These are phyloP conservation scores for Aramus guarauna DNA, from an alignment of 2,113 vertebrate species.

Conservation along the genomic window DNA sequence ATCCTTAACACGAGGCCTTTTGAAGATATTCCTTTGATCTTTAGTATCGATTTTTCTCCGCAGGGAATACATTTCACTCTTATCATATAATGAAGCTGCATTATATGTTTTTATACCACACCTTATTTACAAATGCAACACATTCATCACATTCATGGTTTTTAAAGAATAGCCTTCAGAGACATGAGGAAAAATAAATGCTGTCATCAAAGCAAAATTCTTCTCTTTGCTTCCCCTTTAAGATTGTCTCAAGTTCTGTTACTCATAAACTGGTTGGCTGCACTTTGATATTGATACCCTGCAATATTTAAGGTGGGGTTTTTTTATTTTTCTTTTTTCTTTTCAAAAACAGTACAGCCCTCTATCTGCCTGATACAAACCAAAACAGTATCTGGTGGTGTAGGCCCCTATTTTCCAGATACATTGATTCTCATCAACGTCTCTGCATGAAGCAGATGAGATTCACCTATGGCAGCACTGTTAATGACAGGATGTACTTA, in stretches of 20 bases:
- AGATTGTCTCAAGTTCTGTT: not conserved
- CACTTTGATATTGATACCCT: not conserved
- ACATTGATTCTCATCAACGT: not conserved
- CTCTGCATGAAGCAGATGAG: not conserved
- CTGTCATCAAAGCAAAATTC: not conserved
- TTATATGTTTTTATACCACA: not conserved
- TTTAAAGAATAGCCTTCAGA: not conserved
- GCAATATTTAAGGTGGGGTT: not conserved
- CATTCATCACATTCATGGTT: not conserved
- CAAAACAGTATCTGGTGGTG: not conserved
- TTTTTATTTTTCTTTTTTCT: not conserved
- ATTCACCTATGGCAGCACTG: not conserved
- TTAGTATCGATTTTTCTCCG: not conserved
- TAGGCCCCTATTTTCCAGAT: not conserved
- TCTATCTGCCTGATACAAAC: not conserved
- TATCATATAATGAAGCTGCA: not conserved
- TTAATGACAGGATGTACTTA: not conserved
- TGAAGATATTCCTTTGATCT: slow-evolving; percentile 26
- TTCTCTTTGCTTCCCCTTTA: not conserved
- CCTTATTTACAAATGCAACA: slow-evolving; percentile 15
- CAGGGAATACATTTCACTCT: not conserved
- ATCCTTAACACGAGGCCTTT: not conserved
- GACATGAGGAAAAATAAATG: not conserved
- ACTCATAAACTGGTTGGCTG: not conserved
- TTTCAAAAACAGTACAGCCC: not conserved